phyloP scores from a whole-genome alignment of 35 echinoderm and acorn worm genomes.

The Patiria miniata region DNA sequence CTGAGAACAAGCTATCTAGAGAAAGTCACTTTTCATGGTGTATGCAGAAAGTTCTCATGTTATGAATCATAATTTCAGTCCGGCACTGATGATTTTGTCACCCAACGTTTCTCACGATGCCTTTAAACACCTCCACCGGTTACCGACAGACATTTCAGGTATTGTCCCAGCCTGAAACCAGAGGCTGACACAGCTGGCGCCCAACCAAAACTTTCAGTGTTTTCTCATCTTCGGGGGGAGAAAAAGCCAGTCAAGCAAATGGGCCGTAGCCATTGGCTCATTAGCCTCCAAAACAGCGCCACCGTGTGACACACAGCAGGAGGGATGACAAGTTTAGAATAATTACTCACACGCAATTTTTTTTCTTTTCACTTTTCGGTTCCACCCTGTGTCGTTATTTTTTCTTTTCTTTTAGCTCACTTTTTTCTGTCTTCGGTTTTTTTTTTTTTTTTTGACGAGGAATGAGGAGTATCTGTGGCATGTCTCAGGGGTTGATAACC shows the following conservation, averaged over 20 bases:
- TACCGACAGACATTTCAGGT: no score
- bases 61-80: no score
- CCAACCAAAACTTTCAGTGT: constrained; percentile 10
- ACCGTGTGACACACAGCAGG: constrained; percentile 3
- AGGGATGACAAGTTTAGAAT: constrained; percentile 2
- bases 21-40: no score
- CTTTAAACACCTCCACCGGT: no score
- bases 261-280: background rate
- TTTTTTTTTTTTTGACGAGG: background rate
- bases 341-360: constrained; percentile 27
- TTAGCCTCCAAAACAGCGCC: background rate
- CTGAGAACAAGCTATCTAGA: no score
- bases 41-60: no score
- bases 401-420: no score
- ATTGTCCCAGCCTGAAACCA: constrained; percentile 20
- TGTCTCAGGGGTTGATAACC: constrained; percentile 23
- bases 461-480: background rate
- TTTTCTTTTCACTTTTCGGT: constrained; percentile 4
- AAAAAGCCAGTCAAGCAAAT: background rate
- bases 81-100: no score
- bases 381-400: background rate
- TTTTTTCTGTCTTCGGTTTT: no score
- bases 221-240: background rate
- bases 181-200: constrained; percentile 23
- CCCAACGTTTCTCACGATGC: no score